Percentiles rank a stretch among this genome's conserved stretches.
Evolutionary conservation across 2,888 invertebrate species (phyloP).

Genomic region (Ernsta delagoae): DNA sequence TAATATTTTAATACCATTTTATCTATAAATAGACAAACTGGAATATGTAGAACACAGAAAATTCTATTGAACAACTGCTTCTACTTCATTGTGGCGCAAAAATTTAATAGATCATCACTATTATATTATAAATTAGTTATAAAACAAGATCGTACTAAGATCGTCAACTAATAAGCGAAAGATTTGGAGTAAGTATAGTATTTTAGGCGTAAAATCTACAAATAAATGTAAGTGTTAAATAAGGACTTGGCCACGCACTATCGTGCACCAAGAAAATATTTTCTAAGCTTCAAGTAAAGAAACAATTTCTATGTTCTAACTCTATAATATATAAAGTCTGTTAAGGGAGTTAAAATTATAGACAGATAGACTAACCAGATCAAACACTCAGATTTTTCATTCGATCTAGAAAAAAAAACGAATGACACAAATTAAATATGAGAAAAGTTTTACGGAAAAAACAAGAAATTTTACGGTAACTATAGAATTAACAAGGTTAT

Average conservation of each 20-base stretch:
- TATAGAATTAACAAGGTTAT: too few relatives aligned
- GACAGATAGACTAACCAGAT: slow-evolving; percentile 30
- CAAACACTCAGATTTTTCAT: slow-evolving; percentile 32
- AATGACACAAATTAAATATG: slow-evolving; percentile 15
- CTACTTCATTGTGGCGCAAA: neutral
- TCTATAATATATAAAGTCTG: neutral
- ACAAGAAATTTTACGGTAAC: too few relatives aligned
- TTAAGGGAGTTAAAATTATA: slow-evolving; percentile 1
- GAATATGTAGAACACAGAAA: neutral
- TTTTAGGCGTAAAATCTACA: too few relatives aligned
- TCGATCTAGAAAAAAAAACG: slow-evolving; percentile 32
- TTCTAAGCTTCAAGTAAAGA: too few relatives aligned
- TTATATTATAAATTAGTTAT: neutral
- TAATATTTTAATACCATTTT: neutral
- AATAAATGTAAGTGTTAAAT: too few relatives aligned
- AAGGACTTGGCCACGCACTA: too few relatives aligned
- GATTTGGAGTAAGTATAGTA: too few relatives aligned
- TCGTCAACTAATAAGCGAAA: too few relatives aligned
- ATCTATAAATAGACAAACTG: neutral
- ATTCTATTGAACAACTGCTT: neutral
- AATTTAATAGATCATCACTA: neutral
- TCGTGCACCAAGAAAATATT: too few relatives aligned
- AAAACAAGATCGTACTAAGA: neutral
- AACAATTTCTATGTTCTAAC: neutral
- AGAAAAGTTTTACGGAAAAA: too few relatives aligned